phyloP scores from a whole-genome alignment of 1,140 invertebrate species.

The Ceratosolen fusciceps region DNA sequence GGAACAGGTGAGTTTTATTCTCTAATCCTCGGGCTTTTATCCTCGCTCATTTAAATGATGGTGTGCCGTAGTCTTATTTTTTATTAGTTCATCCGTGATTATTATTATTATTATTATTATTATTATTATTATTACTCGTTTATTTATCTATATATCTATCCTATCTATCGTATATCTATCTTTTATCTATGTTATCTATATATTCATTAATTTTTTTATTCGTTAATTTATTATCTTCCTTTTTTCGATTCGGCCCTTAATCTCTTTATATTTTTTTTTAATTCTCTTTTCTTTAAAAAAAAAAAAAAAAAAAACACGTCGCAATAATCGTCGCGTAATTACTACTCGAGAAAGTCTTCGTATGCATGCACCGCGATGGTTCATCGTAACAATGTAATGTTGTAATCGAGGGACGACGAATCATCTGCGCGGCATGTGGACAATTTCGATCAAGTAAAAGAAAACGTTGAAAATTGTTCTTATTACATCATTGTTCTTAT shows the following conservation, averaged over 20 bases:
- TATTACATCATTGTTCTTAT: too few species aligned
- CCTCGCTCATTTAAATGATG: slow-evolving; percentile 35
- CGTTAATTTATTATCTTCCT: too few species aligned
- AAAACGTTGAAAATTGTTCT: slow-evolving; percentile 50
- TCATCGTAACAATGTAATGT: not conserved
- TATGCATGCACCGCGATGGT: slow-evolving; percentile 2
- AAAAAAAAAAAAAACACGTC: too few species aligned
- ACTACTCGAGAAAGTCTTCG: slow-evolving; percentile 25
- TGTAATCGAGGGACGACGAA: not conserved
- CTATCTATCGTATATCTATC: slow-evolving; percentile 35
- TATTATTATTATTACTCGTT: not conserved
- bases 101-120: slow-evolving; percentile 53
- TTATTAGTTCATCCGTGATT: slow-evolving; percentile 52
- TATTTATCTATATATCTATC: not conserved
- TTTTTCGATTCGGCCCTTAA: too few species aligned
- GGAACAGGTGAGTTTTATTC: slow-evolving; percentile 82
- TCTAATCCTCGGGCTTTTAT: slow-evolving; percentile 44
- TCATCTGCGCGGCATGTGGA: not conserved
- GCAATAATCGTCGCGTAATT: slow-evolving; percentile 23
- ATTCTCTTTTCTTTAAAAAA: too few species aligned
- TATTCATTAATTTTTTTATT: too few species aligned
- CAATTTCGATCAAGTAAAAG: slow-evolving; percentile 44
- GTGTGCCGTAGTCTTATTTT: slow-evolving; percentile 57
- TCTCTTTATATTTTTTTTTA: too few species aligned
- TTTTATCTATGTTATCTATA: too few species aligned